These are phyloP conservation scores for Scyliorhinus canicula DNA, from an alignment of 2,797 vertebrate genomes.

Conservation along the genomic window DNA sequence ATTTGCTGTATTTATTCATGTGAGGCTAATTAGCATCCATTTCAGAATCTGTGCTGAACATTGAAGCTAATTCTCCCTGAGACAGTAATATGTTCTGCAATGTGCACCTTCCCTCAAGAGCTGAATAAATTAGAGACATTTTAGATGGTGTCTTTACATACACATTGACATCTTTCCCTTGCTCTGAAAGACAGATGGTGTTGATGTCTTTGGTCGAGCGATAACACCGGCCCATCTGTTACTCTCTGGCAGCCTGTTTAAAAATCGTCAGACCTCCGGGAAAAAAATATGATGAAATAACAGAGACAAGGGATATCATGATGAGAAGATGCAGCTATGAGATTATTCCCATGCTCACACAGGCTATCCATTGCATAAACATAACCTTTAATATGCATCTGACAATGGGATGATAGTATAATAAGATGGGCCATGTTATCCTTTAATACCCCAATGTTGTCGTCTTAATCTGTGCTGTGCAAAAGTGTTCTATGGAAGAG, in stretches of 20 bases:
- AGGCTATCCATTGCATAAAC: neutral
- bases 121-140: constrained; percentile 26
- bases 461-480: neutral
- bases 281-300: neutral
- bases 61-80: neutral
- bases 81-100: constrained; percentile 10
- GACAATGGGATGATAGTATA: neutral
- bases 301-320: neutral
- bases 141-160: neutral
- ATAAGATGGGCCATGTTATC: neutral
- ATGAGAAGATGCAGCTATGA: neutral
- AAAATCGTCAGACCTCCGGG: neutral
- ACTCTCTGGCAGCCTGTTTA: neutral
- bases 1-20: neutral
- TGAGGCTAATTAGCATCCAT: too few relatives aligned
- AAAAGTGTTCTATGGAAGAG: neutral
- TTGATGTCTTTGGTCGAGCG: neutral
- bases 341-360: neutral
- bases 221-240: neutral
- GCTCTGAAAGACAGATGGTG: constrained; percentile 1
- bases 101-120: neutral
- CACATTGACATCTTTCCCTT: neutral
- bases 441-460: neutral
- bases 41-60: neutral
- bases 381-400: neutral